A percentile compares a stretch with the other conserved stretches of the same genome.
Conservation (phyloP, 2,888 invertebrate genomes). For the Erebia palarica region DNA sequence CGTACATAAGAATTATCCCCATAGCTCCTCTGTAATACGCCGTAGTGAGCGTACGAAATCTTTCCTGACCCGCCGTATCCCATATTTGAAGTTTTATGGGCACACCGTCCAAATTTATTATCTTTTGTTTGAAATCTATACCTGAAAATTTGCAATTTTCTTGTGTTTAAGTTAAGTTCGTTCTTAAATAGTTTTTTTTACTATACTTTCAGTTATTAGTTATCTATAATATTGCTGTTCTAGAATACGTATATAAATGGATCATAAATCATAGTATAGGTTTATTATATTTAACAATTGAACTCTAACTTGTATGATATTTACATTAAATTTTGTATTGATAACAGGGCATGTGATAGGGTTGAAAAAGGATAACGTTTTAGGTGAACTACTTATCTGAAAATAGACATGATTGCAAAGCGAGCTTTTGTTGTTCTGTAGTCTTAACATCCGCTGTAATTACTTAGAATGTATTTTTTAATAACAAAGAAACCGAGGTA, state of each 20-base stretch:
- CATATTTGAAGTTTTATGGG: conserved; percentile 93
- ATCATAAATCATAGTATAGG: too few relatives aligned
- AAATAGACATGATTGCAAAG: background rate
- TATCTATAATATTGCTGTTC: too few relatives aligned
- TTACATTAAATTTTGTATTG: too few relatives aligned
- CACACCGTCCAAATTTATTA: conserved; percentile 92
- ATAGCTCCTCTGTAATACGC: conserved; percentile 95
- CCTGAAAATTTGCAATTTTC: conserved; percentile 80
- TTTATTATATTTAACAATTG: too few relatives aligned
- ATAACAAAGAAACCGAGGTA: conserved; percentile 52
- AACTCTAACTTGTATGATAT: too few relatives aligned
- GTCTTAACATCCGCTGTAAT: background rate
- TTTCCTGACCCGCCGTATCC: conserved; percentile 92
- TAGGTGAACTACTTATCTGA: background rate
- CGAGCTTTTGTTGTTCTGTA: conserved; percentile 38
- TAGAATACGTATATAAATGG: too few relatives aligned
- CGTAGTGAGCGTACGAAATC: conserved; percentile 91
- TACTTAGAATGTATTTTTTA: conserved; percentile 14
- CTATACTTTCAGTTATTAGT: background rate
- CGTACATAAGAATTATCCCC: conserved; percentile 96
- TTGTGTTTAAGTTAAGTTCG: background rate
- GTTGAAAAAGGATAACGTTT: too few relatives aligned
- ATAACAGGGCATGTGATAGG: too few relatives aligned
- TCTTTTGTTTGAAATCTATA: conserved; percentile 95
- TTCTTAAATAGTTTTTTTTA: background rate